A percentile compares a stretch with the other conserved stretches of the same genome.
These are phyloP conservation scores for Hydropsyche tenuis DNA, from an alignment of 1,140 invertebrate species.

Conservation along the genomic window DNA sequence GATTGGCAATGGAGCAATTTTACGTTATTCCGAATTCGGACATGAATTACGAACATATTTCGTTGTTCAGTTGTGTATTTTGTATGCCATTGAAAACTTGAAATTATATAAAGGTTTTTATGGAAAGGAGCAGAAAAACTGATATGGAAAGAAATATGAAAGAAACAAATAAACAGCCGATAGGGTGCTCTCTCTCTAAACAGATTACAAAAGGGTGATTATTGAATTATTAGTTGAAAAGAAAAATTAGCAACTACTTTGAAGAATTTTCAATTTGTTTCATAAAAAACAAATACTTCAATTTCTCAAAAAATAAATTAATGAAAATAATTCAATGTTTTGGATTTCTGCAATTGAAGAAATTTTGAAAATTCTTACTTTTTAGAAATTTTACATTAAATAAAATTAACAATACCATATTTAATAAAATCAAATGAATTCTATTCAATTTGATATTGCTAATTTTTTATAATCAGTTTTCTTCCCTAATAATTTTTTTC, in stretches of 20 bases:
- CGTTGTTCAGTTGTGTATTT: background rate
- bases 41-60: background rate
- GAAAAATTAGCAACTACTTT: slow-evolving; percentile 47
- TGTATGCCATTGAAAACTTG: slow-evolving; percentile 25
- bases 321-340: too few species aligned
- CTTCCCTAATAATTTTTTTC: too few species aligned
- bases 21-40: too few species aligned
- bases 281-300: too few species aligned
- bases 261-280: slow-evolving; percentile 34
- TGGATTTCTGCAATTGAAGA: background rate
- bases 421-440: background rate
- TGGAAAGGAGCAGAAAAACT: slow-evolving; percentile 26
- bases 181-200: slow-evolving; percentile 51
- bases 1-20: too few species aligned
- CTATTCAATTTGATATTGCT: too few species aligned
- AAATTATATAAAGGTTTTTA: slow-evolving; percentile 10
- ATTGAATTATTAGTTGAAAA: slow-evolving; percentile 46
- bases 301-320: too few species aligned
- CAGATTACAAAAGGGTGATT: slow-evolving; percentile 49
- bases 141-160: background rate
- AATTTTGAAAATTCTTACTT: slow-evolving; percentile 26
- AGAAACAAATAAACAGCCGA: slow-evolving; percentile 46
- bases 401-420: slow-evolving; percentile 9
- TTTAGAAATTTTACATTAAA: slow-evolving; percentile 29
- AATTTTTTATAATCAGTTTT: too few species aligned